These are phyloP conservation scores for Sebastes itinus DNA, from an alignment of 2,797 vertebrate species.

Conservation along the genomic window DNA sequence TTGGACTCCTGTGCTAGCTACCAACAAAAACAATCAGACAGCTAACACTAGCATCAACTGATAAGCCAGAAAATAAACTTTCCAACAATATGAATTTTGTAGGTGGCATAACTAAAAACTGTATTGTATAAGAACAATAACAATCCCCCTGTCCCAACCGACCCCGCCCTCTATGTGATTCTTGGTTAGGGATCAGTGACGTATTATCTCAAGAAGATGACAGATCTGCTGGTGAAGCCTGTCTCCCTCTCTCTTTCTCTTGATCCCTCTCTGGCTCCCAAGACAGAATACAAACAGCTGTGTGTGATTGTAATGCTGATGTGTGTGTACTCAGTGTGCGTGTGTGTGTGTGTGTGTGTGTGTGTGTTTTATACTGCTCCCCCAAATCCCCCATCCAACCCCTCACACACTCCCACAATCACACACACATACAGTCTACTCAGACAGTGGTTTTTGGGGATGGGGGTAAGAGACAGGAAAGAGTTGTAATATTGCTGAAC, in stretches of 20 bases:
- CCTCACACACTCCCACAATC: neutral
- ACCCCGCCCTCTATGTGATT: neutral
- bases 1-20: too few species aligned
- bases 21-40: too few species aligned
- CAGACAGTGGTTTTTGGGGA: neutral
- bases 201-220: neutral
- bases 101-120: too few species aligned
- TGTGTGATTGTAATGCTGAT: slow-evolving; percentile 46
- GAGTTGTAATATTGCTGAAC: neutral
- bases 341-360: neutral
- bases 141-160: too few species aligned
- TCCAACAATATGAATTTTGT: too few species aligned
- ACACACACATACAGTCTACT: neutral
- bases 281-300: slow-evolving; percentile 51
- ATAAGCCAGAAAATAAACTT: too few species aligned
- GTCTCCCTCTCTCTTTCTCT: neutral
- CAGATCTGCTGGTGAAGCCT: slow-evolving; percentile 2
- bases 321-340: slow-evolving; percentile 30
- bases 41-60: too few species aligned
- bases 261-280: slow-evolving; percentile 22
- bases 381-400: neutral
- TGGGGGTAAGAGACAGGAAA: neutral
- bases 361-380: neutral
- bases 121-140: too few species aligned
- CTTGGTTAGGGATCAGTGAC: slow-evolving; percentile 2